A percentile compares a stretch with the other conserved stretches of the same genome.
These are phyloP conservation scores for Neomicropteryx cornuta DNA, from an alignment of 1,140 invertebrate species.

Conservation along the genomic window DNA sequence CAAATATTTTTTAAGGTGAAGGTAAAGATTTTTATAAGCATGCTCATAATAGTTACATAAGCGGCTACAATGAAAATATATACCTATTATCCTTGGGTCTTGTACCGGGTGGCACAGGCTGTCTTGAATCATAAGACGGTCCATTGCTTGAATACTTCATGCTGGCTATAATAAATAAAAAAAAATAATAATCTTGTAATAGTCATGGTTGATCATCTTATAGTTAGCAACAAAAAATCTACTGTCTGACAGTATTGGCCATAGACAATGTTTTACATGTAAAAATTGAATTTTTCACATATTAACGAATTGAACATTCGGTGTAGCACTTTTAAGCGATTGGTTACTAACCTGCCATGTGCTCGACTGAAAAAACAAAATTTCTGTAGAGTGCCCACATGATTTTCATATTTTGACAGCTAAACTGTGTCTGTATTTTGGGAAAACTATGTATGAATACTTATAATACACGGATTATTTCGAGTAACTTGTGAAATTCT, in stretches of 20 bases:
- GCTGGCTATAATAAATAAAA: slow-evolving; percentile 20
- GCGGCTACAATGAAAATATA: too few species aligned
- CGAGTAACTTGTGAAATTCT: too few species aligned
- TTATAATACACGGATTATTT: too few species aligned
- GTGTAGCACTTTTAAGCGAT: background rate
- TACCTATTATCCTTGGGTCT: slow-evolving; percentile 33
- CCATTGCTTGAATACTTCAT: slow-evolving; percentile 36
- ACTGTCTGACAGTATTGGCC: background rate
- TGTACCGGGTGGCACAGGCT: slow-evolving; percentile 31
- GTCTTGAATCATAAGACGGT: slow-evolving; percentile 28
- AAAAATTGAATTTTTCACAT: background rate
- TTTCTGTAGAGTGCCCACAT: too few species aligned
- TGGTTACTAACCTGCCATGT: too few species aligned
- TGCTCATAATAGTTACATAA: too few species aligned
- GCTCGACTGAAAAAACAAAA: too few species aligned
- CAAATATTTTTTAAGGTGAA: too few species aligned
- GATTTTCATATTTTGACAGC: too few species aligned
- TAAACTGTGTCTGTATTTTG: too few species aligned
- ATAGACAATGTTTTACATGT: background rate
- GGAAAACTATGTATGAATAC: too few species aligned
- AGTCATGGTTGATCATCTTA: background rate
- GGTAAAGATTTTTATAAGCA: too few species aligned
- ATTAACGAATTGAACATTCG: background rate
- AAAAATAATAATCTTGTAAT: slow-evolving; percentile 7
- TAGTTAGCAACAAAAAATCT: background rate